phyloP scores from a whole-genome alignment of 2,888 invertebrate genomes.

The Arenicola marina region DNA sequence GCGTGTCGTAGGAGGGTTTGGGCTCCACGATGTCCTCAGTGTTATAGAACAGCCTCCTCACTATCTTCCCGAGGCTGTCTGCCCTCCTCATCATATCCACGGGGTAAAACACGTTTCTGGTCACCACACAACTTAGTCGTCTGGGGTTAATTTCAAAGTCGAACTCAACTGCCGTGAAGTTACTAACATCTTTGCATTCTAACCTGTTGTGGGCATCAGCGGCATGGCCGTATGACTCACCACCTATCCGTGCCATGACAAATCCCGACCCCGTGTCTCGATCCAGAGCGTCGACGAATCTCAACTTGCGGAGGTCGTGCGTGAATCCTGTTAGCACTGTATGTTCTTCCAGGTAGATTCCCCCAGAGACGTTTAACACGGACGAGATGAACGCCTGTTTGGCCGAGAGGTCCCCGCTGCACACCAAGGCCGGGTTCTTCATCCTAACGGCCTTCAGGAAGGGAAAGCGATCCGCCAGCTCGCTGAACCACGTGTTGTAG shows the following conservation, averaged over 20 bases:
- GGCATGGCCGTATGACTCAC: no score
- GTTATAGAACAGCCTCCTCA: conserved; percentile 35
- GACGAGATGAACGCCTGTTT: background rate
- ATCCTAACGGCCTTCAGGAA: no score
- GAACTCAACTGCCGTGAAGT: no score
- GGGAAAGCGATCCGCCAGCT: conserved; percentile 3
- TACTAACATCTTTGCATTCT: no score
- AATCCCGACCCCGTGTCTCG: background rate
- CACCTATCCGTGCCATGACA: no score
- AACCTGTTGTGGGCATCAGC: no score
- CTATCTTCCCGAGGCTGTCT: background rate
- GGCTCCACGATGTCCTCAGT: conserved; percentile 24
- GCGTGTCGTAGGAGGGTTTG: conserved; percentile 15
- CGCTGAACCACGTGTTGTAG: conserved; percentile 30
- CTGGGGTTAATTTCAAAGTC: no score
- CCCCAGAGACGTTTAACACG: background rate
- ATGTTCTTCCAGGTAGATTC: background rate
- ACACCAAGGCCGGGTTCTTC: background rate
- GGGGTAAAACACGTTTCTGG: background rate
- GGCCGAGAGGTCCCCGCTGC: background rate
- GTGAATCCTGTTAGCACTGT: background rate
- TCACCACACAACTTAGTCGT: no score
- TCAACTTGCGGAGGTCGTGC: background rate
- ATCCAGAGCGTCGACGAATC: background rate
- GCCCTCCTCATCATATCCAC: background rate